A percentile compares a stretch with the other conserved stretches of the same genome.
Conservation (phyloP, 2,888 invertebrate species). For the Cotesia congregata region DNA sequence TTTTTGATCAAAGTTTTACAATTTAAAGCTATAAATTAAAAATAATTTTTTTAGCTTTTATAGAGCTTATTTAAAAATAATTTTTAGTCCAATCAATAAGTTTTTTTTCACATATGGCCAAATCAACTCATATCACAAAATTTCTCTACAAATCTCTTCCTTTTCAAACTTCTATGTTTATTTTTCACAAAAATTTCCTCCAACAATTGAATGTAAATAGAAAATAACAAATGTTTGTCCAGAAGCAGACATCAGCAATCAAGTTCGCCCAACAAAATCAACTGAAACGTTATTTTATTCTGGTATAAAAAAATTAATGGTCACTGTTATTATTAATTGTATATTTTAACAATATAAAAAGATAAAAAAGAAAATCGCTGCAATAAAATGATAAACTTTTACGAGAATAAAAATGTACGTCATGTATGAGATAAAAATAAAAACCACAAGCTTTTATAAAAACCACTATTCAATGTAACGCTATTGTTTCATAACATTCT, state of each 20-base stretch:
- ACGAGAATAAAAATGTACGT: conserved; percentile 6
- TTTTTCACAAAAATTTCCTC: too few relatives aligned
- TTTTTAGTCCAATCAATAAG: too few relatives aligned
- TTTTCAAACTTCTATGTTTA: too few relatives aligned
- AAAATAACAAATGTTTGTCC: not conserved
- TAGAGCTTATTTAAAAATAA: too few relatives aligned
- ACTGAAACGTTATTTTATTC: not conserved
- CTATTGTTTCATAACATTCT: conserved; percentile 25
- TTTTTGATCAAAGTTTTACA: too few relatives aligned
- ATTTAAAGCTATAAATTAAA: too few relatives aligned
- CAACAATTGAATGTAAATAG: too few relatives aligned
- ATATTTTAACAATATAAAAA: not conserved
- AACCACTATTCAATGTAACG: conserved; percentile 17
- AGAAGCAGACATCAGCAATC: not conserved
- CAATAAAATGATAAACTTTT: conserved; percentile 11
- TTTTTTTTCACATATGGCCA: too few relatives aligned
- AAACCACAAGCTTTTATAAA: conserved; percentile 10
- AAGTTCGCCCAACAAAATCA: not conserved
- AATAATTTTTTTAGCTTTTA: too few relatives aligned
- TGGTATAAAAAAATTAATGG: not conserved
- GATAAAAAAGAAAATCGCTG: not conserved
- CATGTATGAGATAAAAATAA: conserved; percentile 14
- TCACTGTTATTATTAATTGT: not conserved
- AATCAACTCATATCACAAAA: too few relatives aligned
- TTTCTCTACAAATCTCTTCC: too few relatives aligned